Evolutionary conservation across 2,113 vertebrate species (phyloP).

Genomic region (Colistium nudipinnis): DNA sequence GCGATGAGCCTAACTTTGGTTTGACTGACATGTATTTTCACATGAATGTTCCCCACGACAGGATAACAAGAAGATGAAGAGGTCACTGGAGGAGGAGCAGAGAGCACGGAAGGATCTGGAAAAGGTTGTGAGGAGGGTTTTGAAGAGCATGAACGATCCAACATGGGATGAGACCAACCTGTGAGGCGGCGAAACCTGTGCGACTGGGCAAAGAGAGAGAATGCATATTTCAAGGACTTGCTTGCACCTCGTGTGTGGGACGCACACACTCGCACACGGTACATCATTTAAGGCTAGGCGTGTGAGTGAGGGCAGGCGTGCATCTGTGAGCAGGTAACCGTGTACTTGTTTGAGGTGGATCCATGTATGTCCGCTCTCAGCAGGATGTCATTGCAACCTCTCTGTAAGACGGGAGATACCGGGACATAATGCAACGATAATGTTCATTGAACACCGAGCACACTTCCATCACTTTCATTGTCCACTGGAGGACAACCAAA

Average conservation of each 20-base stretch:
- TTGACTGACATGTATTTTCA: too few relatives aligned
- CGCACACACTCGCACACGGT: constrained; percentile 1
- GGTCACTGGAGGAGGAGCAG: constrained; percentile 94
- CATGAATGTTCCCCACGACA: constrained; percentile 61
- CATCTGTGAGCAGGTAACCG: constrained; percentile 17
- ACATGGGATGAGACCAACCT: constrained; percentile 98
- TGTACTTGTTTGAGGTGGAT: constrained; percentile 17
- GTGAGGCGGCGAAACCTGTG: constrained; percentile 75
- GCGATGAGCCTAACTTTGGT: too few relatives aligned
- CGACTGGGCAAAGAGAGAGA: background rate
- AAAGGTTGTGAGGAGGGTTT: constrained; percentile 91
- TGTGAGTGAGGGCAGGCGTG: constrained; percentile 11
- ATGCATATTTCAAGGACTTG: constrained; percentile 6
- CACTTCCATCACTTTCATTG: constrained; percentile 10
- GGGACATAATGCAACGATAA: constrained; percentile 8
- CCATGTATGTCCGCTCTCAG: background rate
- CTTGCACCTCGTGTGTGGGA: constrained; percentile 12
- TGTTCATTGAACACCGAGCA: constrained; percentile 55
- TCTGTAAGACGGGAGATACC: background rate
- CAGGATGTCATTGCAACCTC: background rate
- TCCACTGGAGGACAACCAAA: constrained; percentile 11
- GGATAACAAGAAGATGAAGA: constrained; percentile 99
- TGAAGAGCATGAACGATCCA: constrained; percentile 95
- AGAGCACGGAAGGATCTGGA: constrained; percentile 94
- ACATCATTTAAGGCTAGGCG: constrained; percentile 11